Percentiles rank a stretch among this genome's conserved stretches.
phyloP scores from a whole-genome alignment of 2,888 invertebrate genomes.

The Eupithecia subumbrata region DNA sequence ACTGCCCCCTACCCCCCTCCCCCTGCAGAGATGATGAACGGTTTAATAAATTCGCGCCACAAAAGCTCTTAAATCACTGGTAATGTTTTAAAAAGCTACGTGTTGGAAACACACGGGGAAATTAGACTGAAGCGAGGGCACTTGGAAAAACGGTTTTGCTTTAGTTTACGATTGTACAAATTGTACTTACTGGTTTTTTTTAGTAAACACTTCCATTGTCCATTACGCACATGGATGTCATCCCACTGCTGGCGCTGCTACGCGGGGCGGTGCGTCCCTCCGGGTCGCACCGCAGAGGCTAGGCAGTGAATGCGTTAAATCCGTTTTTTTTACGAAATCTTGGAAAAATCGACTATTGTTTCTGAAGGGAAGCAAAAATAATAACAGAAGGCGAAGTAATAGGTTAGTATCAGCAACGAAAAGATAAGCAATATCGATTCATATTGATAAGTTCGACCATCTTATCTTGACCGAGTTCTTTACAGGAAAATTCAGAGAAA shows the following conservation, averaged over 20 bases:
- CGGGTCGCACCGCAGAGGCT: not conserved
- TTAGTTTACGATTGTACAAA: not conserved
- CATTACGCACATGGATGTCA: not conserved
- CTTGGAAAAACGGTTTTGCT: not conserved
- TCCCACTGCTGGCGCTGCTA: not conserved
- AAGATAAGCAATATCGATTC: not conserved
- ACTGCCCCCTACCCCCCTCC: slow-evolving; percentile 4
- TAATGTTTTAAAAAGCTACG: slow-evolving; percentile 48
- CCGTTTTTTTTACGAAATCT: not conserved
- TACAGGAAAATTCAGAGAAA: not conserved
- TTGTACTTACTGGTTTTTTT: not conserved
- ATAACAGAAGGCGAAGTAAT: not conserved
- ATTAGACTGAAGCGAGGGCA: not conserved
- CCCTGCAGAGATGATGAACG: slow-evolving; percentile 58
- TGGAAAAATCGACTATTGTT: not conserved
- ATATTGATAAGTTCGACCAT: not conserved
- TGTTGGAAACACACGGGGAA: slow-evolving; percentile 34
- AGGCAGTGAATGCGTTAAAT: not conserved
- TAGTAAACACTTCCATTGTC: not conserved
- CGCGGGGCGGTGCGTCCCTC: not conserved
- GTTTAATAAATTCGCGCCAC: slow-evolving; percentile 59
- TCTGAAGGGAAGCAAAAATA: not conserved
- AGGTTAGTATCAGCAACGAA: not conserved
- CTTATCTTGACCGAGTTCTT: not conserved
- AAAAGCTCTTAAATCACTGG: slow-evolving; percentile 51